Base-by-base conservation (phyloP, 92 coral and sea anemone genomes). In the Palythoa grandis region DNA sequence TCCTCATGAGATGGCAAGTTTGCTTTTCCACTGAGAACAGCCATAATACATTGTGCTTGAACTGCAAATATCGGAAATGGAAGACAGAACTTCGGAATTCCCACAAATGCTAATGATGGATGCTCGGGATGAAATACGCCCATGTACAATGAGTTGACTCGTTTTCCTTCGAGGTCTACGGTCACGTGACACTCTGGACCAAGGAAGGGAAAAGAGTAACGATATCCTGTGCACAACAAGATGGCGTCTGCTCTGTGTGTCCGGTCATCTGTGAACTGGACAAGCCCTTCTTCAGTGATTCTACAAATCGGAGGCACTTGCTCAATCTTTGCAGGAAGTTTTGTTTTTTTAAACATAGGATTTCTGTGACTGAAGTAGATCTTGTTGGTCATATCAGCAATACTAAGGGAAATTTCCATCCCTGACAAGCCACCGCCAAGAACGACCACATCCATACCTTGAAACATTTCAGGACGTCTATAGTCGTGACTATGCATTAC, bases 391-490 rank as follows among this genome's bases (percentile, higher is more conserved):
- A 52, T 70, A 40, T 57, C 82, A 4, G 93, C 70, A 22, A 92
- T 40, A 7, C 90, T 87, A 52, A 93, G 75, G 19, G 88, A 56
- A 35, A 95, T 93, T 78, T 95, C 98, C 43, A 82, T 65, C 5
- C 98, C 98, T 12, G 98, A 95, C 3, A 89, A 20, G 22, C 82
- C 93, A n/a, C 94, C 95, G 37, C 98, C 98, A 11, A 95, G 61
- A 57, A 95, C 71, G 35, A 95, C 92, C 6, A 95, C 93, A 9
- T 60, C 86, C 82, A 86, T 89, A 50, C 86, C 95, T 73, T 83
- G 70, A 71, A 90, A 95, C 52, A 25, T 70, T 2, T 90, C 94
- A 16, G 96, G 93, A 68, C 70, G 87, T 11, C 96, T 82, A 79
- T 95, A 95, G 57, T 88, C 72, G 70, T 91, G 91, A 84, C 97